Percentiles rank a stretch among this genome's conserved stretches.
phyloP scores from a whole-genome alignment of 2,113 vertebrate genomes.

The Peromyscus californicus region DNA sequence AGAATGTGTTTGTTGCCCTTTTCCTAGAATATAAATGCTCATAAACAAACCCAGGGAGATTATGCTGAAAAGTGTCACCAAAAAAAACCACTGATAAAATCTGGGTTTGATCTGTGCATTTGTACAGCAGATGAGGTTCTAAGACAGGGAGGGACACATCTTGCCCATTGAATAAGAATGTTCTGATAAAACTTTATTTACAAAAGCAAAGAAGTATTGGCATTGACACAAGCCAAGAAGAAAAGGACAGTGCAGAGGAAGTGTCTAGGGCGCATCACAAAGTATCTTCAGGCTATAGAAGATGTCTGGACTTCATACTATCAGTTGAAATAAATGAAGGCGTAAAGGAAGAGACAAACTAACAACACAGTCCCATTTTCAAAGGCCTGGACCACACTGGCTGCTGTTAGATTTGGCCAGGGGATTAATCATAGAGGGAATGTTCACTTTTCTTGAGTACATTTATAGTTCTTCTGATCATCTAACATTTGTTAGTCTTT shows the following conservation, averaged over 20 bases:
- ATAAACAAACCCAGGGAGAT: not conserved
- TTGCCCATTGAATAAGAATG: not conserved
- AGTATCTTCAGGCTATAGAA: not conserved
- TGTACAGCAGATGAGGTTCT: not conserved
- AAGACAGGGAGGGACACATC: not conserved
- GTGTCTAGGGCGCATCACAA: not conserved
- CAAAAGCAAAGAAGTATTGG: not conserved
- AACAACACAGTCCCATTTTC: not conserved
- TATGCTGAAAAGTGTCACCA: not conserved
- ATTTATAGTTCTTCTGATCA: conserved; percentile 85
- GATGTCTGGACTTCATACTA: not conserved
- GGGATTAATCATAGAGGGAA: conserved; percentile 83
- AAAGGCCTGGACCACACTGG: not conserved
- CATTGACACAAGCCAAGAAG: not conserved
- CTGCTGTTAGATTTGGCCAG: conserved; percentile 62
- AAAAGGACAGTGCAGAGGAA: not conserved
- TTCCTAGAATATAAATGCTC: not conserved
- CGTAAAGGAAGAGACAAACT: not conserved
- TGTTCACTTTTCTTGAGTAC: conserved; percentile 86
- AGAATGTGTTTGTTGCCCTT: not conserved
- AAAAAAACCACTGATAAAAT: not conserved
- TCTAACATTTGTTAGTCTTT: conserved; percentile 85
- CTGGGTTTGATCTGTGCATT: not conserved
- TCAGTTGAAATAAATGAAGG: not conserved
- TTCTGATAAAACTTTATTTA: not conserved